Evolutionary conservation across 1,140 invertebrate genomes (phyloP), one percentile per base, ranked within the genome.

Genomic region (Caenorhabditis latens): DNA sequence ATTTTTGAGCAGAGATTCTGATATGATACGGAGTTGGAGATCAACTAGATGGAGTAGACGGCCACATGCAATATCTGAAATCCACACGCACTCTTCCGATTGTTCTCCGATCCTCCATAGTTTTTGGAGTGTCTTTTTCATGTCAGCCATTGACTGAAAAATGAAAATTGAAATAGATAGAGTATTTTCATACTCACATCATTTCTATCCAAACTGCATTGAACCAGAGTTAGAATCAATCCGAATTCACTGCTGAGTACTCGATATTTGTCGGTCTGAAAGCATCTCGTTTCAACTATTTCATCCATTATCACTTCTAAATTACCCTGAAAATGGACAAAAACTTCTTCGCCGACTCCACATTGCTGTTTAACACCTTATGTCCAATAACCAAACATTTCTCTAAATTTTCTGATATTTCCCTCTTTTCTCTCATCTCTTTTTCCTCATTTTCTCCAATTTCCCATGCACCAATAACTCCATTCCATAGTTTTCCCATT

Each of bases 81-180:
- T 53, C 84, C 84, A 85, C 7, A 65, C 65, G 24, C 46, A 75
- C 13, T 85, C 50, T n/a, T 85, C 67, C 5, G 67, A 48, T 53
- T 85, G 63, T 42, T 85, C 84, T 19, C 67, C 84, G 9, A 85
- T 71, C 55, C 61, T 50, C 84, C 84, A 85, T n/a, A 85, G 67
- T 48, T 57, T 75, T 8, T 71, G 50, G 1, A 85, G 24, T 16
- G 50, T 57, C 42, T 85, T 85, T 24, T 85, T 85, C 53, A 71
- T 55, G 11, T 85, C 84, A 9, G 46, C 46, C 40, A 43, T 43
- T 4, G 71, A 46, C 71, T 79, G 16, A 50, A 19, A 79, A 43
- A 71, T 19, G 19, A 19, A 53, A 19, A 1, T 6, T 13, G 46
- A 8, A n/a, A 50, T 43, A 43, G n/a, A 5, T 21, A 79, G 24